phyloP scores from a whole-genome alignment of 1,140 invertebrate species.

The Caenorhabditis briggsae region DNA sequence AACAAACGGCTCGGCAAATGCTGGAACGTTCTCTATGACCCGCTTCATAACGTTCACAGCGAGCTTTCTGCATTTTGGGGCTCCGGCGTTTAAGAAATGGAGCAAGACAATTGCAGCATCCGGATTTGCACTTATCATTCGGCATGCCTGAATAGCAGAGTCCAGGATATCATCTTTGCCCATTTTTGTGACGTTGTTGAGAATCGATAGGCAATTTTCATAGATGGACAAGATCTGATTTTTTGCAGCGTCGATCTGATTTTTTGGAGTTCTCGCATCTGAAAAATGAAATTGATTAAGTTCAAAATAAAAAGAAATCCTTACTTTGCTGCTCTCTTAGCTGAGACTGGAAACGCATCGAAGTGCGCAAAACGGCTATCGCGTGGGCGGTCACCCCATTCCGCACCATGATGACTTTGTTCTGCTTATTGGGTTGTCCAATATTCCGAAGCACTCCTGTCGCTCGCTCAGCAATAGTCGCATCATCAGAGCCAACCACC shows the following conservation, averaged over 20 bases:
- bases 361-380: not conserved
- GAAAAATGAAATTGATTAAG: not conserved
- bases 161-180: not conserved
- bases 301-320: not conserved
- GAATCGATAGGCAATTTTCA: conserved; percentile 27
- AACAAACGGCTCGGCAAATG: conserved; percentile 19
- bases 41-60: conserved; percentile 15
- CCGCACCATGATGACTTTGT: conserved; percentile 5
- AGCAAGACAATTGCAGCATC: not conserved
- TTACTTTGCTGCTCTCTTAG: not conserved
- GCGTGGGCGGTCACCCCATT: conserved; percentile 12
- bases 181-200: conserved; percentile 21
- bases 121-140: conserved; percentile 31
- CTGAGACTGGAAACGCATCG: not conserved
- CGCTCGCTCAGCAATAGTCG: not conserved
- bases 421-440: conserved; percentile 21
- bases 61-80: not conserved
- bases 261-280: no score
- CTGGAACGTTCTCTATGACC: not conserved
- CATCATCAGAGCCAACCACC: not conserved
- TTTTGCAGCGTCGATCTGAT: not conserved
- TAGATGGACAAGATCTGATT: conserved; percentile 10
- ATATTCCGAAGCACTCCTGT: conserved; percentile 16
- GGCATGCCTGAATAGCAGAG: not conserved
- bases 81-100: conserved; percentile 7